These are phyloP conservation scores for Coilia nasus DNA, from an alignment of 2,797 vertebrate genomes.

Conservation along the genomic window DNA sequence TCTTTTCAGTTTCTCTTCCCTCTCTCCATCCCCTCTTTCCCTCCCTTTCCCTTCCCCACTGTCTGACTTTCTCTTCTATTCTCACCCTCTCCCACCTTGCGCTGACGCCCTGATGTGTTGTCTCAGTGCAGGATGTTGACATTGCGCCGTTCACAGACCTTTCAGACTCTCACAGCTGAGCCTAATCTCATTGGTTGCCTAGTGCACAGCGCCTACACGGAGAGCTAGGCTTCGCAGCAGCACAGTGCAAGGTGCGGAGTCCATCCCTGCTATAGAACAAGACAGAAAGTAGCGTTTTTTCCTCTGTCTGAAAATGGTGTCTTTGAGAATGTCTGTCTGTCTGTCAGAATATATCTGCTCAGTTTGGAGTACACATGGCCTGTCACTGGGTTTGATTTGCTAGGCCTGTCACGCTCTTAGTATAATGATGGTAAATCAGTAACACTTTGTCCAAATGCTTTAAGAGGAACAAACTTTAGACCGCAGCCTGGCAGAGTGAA, in stretches of 20 bases:
- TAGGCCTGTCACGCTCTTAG: background rate
- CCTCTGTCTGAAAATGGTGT: background rate
- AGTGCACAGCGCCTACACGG: background rate
- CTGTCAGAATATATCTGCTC: background rate
- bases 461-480: background rate
- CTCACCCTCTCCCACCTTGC: background rate
- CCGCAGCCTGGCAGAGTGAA: background rate
- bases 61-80: background rate
- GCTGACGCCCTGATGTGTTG: background rate
- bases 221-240: background rate
- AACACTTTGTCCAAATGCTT: conserved; percentile 1
- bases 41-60: background rate
- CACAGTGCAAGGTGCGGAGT: background rate
- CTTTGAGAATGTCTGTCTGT: background rate
- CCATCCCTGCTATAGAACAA: background rate
- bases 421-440: background rate
- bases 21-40: too few relatives aligned
- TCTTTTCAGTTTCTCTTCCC: background rate
- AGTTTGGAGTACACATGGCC: background rate
- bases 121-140: conserved; percentile 16
- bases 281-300: background rate
- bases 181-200: background rate
- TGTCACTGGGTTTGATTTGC: background rate
- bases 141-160: background rate
- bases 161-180: background rate